A percentile compares a stretch with the other conserved stretches of the same genome.
Conservation (phyloP, 2,113 vertebrate genomes). For the mouse (Mus musculus) region DNA sequence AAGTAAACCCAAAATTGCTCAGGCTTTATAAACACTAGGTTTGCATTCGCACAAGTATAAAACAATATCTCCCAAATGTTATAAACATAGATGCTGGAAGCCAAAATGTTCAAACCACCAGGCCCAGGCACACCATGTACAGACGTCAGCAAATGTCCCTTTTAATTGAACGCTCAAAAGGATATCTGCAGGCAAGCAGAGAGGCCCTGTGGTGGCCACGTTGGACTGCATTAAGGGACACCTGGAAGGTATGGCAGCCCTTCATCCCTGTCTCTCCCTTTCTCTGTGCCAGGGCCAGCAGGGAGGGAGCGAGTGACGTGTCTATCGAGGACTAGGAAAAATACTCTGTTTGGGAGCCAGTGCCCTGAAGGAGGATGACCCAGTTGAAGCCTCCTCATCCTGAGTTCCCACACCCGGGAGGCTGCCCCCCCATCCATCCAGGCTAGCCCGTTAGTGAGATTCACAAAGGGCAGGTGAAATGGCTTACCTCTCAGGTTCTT, state of each 20-base stretch:
- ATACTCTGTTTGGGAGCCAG: constrained; percentile 68
- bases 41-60: constrained; percentile 37
- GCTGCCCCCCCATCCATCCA: neutral
- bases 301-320: constrained; percentile 79
- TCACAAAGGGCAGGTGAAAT: neutral
- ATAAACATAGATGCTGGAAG: constrained; percentile 62
- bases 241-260: constrained; percentile 78
- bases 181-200: constrained; percentile 77
- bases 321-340: constrained; percentile 80
- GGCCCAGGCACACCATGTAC: constrained; percentile 63
- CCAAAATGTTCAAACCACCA: constrained; percentile 69
- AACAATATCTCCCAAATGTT: constrained; percentile 48
- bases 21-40: neutral
- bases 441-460: neutral
- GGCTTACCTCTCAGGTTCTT: neutral
- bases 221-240: constrained; percentile 79
- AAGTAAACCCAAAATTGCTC: neutral
- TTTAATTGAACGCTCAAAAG: constrained; percentile 85
- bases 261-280: constrained; percentile 78
- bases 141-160: constrained; percentile 85
- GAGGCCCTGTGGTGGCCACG: constrained; percentile 73
- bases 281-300: constrained; percentile 79
- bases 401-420: neutral
- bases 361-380: constrained; percentile 65
- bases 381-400: constrained; percentile 63